Percentiles rank a stretch among this genome's conserved stretches.
These are phyloP conservation scores for Marisa cornuarietis DNA, from an alignment of 1,140 invertebrate species.

Conservation along the genomic window DNA sequence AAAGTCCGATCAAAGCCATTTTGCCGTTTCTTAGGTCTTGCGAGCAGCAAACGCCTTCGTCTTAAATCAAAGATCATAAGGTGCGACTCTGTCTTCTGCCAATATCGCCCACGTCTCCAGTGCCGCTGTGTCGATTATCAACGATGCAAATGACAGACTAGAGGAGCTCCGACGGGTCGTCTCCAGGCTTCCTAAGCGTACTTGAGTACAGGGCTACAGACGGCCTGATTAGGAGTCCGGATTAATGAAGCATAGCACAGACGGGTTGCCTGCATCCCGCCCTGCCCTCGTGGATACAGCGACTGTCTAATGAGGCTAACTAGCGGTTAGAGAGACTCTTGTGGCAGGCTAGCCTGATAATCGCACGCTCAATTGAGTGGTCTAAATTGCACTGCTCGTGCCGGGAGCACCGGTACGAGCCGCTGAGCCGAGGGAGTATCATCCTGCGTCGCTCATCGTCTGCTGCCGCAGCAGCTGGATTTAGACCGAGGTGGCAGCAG, in stretches of 20 bases:
- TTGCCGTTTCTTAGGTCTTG: too few species aligned
- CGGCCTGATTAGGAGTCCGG: slow-evolving; percentile 2
- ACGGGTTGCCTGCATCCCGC: background rate
- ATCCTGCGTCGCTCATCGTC: background rate
- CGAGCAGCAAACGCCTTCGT: too few species aligned
- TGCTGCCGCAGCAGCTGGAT: background rate
- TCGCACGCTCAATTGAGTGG: slow-evolving; percentile 11
- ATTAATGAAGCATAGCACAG: slow-evolving; percentile 5
- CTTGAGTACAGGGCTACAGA: background rate
- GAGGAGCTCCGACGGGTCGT: background rate
- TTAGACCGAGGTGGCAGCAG: too few species aligned
- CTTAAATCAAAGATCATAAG: too few species aligned
- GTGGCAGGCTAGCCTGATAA: slow-evolving; percentile 10
- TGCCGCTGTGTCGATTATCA: background rate
- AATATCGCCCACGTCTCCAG: background rate
- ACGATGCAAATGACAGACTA: background rate
- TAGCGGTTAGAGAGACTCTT: background rate
- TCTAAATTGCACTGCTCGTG: background rate
- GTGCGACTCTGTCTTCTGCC: background rate
- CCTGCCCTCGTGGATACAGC: background rate
- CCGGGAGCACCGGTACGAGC: background rate
- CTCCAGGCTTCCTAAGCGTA: background rate
- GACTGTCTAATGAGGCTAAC: slow-evolving; percentile 13
- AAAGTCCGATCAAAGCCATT: too few species aligned
- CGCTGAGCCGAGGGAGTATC: background rate